Base-by-base conservation (phyloP, 2,888 invertebrate genomes). In the Frankliniella fusca region DNA sequence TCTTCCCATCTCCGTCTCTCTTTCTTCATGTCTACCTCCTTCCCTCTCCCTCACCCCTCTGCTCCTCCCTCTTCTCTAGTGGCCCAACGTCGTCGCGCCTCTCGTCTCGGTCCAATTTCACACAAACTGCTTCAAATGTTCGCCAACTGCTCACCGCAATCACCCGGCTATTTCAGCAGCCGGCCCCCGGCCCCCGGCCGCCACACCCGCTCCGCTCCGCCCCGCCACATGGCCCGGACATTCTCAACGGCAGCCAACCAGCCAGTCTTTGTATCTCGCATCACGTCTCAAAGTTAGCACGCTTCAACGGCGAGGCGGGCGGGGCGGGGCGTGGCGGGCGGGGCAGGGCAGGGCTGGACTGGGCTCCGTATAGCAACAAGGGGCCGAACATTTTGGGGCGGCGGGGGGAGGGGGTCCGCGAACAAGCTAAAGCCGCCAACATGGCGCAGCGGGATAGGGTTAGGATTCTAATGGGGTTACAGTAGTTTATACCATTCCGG, bases 211-310 rank as follows among this genome's bases (percentile, higher is more conserved):
- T 5, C 38, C 38, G 38, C 38, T 5, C 2, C 38, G 38, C 70
- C 70, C 18, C 54, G 54, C 54, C 54, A 54, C 18, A 54, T 54
- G 54, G 54, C 54, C 54, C 38, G 38, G 38, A 38, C 38, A 38
- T 38, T 38, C 38, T 20, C 54, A 54, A 20, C 20, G 18, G 54
- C 18, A 20, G 15, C 54, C 54, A 54, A 20, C 54, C 54, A 20
- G 70, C 70, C 23, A 15, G 70, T 70, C 70, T 70, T 70, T 70
- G 70, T 70, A 70, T 70, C 70, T 70, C 70, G 23, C 70, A 70
- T 70, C 70, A 70, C 70, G 70, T 70, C 70, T 20, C n/a, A 70
- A 70, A 70, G 70, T 70, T 70, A 70, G 70, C 70, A 70, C 70
- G 70, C 70, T 23, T 23, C 70, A 23, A 23, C 70, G 70, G 70